Evolutionary conservation across 2,797 vertebrate genomes (phyloP), one percentile per base, ranked within the genome.

Genomic region (Lepus oiostolus): DNA sequence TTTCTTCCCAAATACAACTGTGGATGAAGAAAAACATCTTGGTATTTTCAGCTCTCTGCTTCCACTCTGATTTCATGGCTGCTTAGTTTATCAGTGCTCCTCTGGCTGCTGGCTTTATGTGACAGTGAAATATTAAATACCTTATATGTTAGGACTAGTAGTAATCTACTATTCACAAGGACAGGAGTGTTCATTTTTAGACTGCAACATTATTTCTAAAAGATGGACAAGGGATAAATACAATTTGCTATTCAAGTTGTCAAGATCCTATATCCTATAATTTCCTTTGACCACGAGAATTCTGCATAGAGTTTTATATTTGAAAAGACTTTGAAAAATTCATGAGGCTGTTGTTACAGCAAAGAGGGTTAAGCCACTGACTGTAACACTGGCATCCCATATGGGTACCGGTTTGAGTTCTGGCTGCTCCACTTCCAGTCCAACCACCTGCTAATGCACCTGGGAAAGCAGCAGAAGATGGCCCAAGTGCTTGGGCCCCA

Each of bases 151-250:
- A 81, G 50, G 14, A 74, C 32, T 32, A 21, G 54, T n/a, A 50
- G 8, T 28, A 47, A 38, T 71, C 16, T 85, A 42, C 58, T 68
- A 19, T 54, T 87, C 24, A 94, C 0, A 63, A 83, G 24, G 91
- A 85, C 60, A 94, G 74, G 50, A 90, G 68, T 50, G 5, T 50
- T 95, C 85, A 26, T 89, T 89, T 93, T 95, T 63, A 84, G 84
- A 88, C 30, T 89, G 4, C 71, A 94, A 94, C 74, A 65, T 83
- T 93, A 85, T 86, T 81, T 88, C 68, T 75, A 74, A 93, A 94
- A 80, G 42, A 90, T 82, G 60, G 24, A 85, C 47, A 85, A 93
- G 16, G 65, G 52, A 62, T 85, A 88, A 94, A 85, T 67, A 88
- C 96, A 63, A 86, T 65, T 70, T 70, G 9, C n/a, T 65, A 68